Evolutionary conservation across 64 coral and sea anemone species (phyloP).

Genomic region (Astreopora myriophthalma): DNA sequence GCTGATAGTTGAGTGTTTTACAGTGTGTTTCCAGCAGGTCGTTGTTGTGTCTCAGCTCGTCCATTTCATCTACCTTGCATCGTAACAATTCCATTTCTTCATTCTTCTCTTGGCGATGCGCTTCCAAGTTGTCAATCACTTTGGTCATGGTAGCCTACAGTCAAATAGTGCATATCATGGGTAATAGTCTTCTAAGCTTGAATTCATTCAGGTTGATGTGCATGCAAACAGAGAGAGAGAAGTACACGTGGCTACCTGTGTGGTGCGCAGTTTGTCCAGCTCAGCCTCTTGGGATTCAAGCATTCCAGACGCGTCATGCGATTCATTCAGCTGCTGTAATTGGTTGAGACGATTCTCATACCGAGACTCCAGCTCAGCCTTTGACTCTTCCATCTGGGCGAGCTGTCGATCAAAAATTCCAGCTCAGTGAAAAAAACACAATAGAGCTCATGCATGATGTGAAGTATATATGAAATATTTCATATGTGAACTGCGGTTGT

Average conservation of each 20-base stretch:
- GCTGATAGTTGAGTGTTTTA: conserved; percentile 49
- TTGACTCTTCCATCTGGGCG: background rate
- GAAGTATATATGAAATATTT: too few species aligned
- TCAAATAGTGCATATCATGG: too few species aligned
- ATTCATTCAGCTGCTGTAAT: conserved; percentile 61
- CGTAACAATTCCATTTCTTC: conserved; percentile 49
- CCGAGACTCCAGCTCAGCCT: conserved; percentile 29
- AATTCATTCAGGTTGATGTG: background rate
- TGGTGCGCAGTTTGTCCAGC: conserved; percentile 37
- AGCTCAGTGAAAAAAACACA: background rate
- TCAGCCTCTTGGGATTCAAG: conserved; percentile 62
- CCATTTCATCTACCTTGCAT: conserved; percentile 27
- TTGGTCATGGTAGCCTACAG: conserved; percentile 34
- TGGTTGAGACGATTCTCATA: conserved; percentile 59
- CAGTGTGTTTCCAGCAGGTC: conserved; percentile 40
- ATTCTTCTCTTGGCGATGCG: conserved; percentile 56
- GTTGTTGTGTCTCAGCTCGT: conserved; percentile 32
- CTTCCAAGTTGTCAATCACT: conserved; percentile 57
- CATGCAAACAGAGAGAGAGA: background rate
- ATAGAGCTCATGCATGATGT: too few species aligned
- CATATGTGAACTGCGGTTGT: too few species aligned
- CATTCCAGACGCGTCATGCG: conserved; percentile 45
- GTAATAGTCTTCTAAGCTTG: too few species aligned
- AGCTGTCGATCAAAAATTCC: conserved; percentile 20
- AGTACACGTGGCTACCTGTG: conserved; percentile 32